Evolutionary conservation across 2,888 invertebrate species (phyloP), one percentile per base, ranked within the genome.

Genomic region (Flexamia atlantica): DNA sequence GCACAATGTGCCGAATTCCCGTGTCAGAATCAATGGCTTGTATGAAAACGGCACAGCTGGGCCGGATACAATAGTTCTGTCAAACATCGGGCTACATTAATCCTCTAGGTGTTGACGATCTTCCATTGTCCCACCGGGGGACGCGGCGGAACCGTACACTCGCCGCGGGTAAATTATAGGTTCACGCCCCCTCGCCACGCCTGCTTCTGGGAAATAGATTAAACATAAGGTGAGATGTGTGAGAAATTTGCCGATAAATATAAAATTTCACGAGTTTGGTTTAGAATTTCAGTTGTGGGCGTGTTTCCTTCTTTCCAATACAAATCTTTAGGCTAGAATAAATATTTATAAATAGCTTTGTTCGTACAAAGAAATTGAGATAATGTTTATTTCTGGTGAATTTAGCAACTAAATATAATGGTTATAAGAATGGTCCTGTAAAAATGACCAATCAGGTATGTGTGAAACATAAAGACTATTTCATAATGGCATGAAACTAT

Each of bases 1-100:
- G 57, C 57, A 57, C 79, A 79, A 57, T 79, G 79, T 32, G 76
- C 76, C 50, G 76, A 76, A 76, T 76, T 76, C 76, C 46, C 76
- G 42, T 42, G 50, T 53, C 57, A 7, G 57, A 57, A n/a, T 53
- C 79, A 79, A 79, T 79, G 79, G 79, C n/a, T 28, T 25, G 76
- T 42, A 76, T 46, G 74, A 74, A 74, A 42, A 1, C 28, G 79
- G 20, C 23, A 53, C 53, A 57, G 32, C 57, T 53, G 79, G 28
- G 10, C 25, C 14, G 50, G 10, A 57, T 32, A 79, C 79, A 79
- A 79, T 50, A 17, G 32, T 32, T 25, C 57, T 79, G 79, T 79
- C 79, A 79, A 79, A 79, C 79, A 79, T 50, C 12, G 79, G 30
- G 25, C 57, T 28, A 79, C 79, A 79, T 79, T 79, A 79, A 79